Base-by-base conservation (phyloP, 2,113 vertebrate species). In the Pollachius pollachius region DNA sequence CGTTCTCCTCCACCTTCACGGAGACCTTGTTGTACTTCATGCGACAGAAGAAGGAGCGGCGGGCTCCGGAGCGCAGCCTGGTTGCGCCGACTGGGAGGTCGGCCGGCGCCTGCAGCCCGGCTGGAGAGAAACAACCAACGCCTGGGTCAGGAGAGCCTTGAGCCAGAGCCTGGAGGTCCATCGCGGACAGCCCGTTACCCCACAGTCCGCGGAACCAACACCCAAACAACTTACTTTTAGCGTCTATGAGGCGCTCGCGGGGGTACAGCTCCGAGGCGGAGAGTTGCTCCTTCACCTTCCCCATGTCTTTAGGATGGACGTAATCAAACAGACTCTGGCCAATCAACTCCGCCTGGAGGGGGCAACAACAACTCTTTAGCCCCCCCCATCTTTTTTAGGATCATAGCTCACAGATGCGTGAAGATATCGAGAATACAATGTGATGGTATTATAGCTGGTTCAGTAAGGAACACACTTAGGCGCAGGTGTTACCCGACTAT, bases 281-380 rank as follows among this genome's bases (percentile, higher is more conserved):
- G 61, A 97, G 93, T 70, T 97, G 95, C 76, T 97, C 95, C 83
- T 97, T 97, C 61, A 97, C 94, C 93, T 97, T 96, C 72, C 94
- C 94, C 69, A 97, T 95, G 83, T 97, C 95, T 82, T 97, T 96
- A 21, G 94, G 95, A 84, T 97, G 95, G 18, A 97, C 90, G 73
- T 94, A 96, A 85, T 97, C 95, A 92, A 97, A 96, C 62, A 96
- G 87, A 73, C 95, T 97, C 84, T 96, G 94, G 71, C 95, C 95
- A 82, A 94, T 95, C 84, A 96, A 89, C 88, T 93, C 95, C 19
- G 90, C 83, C 95, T 97, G 79, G 8, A 65, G 56, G 27, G 72
- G 17, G 76, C 78, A 65, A 27, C 73, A 61, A 76, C 5, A 70
- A 7, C 30, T 25, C 15, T 23, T 74, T 21, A 85, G 77, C 63